These are phyloP conservation scores for Pelobates fuscus DNA, from an alignment of 2,113 vertebrate genomes.

Conservation along the genomic window DNA sequence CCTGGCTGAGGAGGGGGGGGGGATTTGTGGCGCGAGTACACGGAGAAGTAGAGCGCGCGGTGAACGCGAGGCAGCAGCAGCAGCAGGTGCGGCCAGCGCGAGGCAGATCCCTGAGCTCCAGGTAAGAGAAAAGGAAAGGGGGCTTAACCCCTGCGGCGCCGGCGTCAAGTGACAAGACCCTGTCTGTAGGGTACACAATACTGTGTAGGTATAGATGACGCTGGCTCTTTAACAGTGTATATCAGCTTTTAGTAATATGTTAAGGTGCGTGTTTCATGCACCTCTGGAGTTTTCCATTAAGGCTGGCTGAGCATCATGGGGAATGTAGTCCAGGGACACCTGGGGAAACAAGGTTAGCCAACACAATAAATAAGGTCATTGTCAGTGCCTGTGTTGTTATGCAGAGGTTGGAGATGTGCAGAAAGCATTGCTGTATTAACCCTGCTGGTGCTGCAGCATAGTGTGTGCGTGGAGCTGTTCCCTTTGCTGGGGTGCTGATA, in stretches of 20 bases:
- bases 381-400: background rate
- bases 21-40: conserved; percentile 27
- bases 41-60: conserved; percentile 14
- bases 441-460: background rate
- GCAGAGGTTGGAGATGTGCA: background rate
- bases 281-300: background rate
- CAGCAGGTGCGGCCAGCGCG: conserved; percentile 3
- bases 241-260: background rate
- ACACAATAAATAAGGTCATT: no score
- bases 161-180: background rate
- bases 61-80: background rate
- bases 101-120: background rate
- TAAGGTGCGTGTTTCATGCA: background rate
- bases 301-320: no score
- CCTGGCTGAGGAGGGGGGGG: background rate
- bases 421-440: conserved; percentile 4
- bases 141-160: background rate
- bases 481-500: conserved; percentile 5
- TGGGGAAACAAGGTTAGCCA: no score
- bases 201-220: no score
- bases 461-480: conserved; percentile 2
- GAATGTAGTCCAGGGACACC: no score
- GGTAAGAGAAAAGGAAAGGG: conserved; percentile 11
- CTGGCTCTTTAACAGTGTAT: background rate
- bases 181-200: no score